Evolutionary conservation across 2,797 vertebrate species (phyloP), one percentile per base, ranked within the genome.

Genomic region (Hybognathus amarus): DNA sequence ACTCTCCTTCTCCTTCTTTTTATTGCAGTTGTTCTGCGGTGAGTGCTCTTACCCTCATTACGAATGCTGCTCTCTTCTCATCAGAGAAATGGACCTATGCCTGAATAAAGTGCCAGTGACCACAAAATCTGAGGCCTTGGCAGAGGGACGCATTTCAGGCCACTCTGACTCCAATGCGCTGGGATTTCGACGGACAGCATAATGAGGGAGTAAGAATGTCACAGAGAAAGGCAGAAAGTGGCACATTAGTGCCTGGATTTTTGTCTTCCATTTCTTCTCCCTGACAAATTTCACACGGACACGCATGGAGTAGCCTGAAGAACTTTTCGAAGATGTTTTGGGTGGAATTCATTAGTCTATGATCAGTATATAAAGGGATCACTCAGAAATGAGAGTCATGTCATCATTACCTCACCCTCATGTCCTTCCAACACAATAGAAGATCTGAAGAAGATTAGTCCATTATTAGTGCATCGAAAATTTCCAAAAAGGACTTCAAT

Each of bases 81-180:
- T 90, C 89, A 85, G 80, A 88, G 87, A 80, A 79, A 80, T 86
- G 85, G 85, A 79, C 85, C 86, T 50, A 66, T 88, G 80, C 82
- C 85, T 79, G 82, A 79, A 83, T 82, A 74, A 86, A 83, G 63
- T 85, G 84, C 85, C 85, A 88, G 77, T 83, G 82, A 83, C 83
- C 79, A 83, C 70, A 69, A 88, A 89, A 80, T 82, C 73, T 67
- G 66, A 82, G 71, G 79, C 36, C 67, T 85, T 77, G 83, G 74
- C 80, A 87, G 84, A 76, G 89, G 78, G 85, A 88, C 80, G 78
- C 67, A 61, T 83, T 59, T 75, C 45, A 42, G 36, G 79, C 76
- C 85, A 87, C 75, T 74, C 69, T 68, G 86, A 80, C 68, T 85
- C 66, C 75, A 42, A 68, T 82, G 38, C 13, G 6, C 30, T 18